phyloP scores from a whole-genome alignment of 2,888 invertebrate species.

The Ophion costatus region DNA sequence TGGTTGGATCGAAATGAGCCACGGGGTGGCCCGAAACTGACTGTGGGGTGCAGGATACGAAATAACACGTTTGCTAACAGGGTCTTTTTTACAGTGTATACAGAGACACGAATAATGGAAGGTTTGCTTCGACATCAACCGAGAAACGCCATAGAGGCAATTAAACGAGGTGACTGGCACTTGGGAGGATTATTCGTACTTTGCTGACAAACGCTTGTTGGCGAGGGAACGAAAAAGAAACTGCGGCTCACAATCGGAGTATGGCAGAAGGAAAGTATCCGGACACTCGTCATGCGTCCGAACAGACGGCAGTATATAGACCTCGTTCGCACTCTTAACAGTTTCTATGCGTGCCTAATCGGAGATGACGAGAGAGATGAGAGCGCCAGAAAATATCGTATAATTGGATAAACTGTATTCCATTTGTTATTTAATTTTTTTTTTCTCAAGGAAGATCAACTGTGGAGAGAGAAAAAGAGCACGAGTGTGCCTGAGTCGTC shows the following conservation, averaged over 20 bases:
- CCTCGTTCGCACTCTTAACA: slow-evolving; percentile 46
- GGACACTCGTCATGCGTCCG: slow-evolving; percentile 48
- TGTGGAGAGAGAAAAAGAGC: slow-evolving; percentile 11
- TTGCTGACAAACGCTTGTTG: slow-evolving; percentile 33
- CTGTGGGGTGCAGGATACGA: slow-evolving; percentile 10
- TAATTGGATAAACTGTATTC: slow-evolving; percentile 64
- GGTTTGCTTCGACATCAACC: slow-evolving; percentile 35
- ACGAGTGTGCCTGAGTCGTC: slow-evolving; percentile 26
- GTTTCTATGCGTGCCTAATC: slow-evolving; percentile 54
- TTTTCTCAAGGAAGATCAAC: slow-evolving; percentile 30
- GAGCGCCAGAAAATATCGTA: slow-evolving; percentile 41
- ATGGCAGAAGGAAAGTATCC: slow-evolving; percentile 56
- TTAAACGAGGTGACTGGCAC: slow-evolving; percentile 81
- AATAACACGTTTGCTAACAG: slow-evolving; percentile 24
- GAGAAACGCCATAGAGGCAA: slow-evolving; percentile 71
- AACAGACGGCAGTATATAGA: slow-evolving; percentile 44
- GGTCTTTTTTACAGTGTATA: slow-evolving; percentile 2
- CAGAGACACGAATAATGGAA: slow-evolving; percentile 25
- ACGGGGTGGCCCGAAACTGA: slow-evolving; percentile 1
- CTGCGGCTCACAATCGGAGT: slow-evolving; percentile 27
- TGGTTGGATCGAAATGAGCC: neutral
- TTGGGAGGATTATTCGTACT: slow-evolving; percentile 60
- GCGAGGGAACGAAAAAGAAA: slow-evolving; percentile 20
- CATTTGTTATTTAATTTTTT: slow-evolving; percentile 37
- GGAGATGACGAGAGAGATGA: slow-evolving; percentile 43